phyloP scores from a whole-genome alignment of 2,888 invertebrate species.

The Heliconius cydno region DNA sequence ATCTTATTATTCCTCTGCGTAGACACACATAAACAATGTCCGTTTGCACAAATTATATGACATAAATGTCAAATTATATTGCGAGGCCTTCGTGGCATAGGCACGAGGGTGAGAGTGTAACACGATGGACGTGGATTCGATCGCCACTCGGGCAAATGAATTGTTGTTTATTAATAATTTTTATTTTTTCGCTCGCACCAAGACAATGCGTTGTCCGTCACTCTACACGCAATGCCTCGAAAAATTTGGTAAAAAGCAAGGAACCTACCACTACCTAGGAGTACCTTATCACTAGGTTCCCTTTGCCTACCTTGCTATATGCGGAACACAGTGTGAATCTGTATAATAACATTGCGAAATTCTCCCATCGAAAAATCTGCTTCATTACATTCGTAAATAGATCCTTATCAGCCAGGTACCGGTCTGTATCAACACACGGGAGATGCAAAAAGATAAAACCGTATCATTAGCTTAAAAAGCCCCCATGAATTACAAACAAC shows the following conservation, averaged over 20 bases:
- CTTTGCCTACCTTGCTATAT: too few relatives aligned
- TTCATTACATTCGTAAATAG: conserved; percentile 37
- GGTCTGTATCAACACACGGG: conserved; percentile 48
- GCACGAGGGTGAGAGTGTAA: too few relatives aligned
- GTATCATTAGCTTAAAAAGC: conserved; percentile 83
- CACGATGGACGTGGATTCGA: too few relatives aligned
- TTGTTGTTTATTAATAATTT: too few relatives aligned
- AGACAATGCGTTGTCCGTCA: too few relatives aligned
- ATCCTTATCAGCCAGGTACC: conserved; percentile 47
- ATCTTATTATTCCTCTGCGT: conserved; percentile 55
- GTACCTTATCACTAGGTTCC: too few relatives aligned
- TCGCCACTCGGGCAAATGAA: too few relatives aligned
- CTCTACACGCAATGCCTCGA: too few relatives aligned
- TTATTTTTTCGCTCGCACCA: too few relatives aligned
- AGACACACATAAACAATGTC: conserved; percentile 51
- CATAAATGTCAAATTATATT: conserved; percentile 32
- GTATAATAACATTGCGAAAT: conserved; percentile 27
- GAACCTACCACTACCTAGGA: too few relatives aligned
- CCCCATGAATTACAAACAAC: conserved; percentile 79
- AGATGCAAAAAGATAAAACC: conserved; percentile 74
- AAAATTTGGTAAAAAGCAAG: too few relatives aligned
- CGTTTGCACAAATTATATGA: conserved; percentile 45
- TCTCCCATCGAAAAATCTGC: conserved; percentile 38
- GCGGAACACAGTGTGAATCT: too few relatives aligned
- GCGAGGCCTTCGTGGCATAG: not conserved